Percentiles rank a stretch among this genome's conserved stretches.
Evolutionary conservation across 2,888 invertebrate genomes (phyloP).

Genomic region (Adineta ricciae): DNA sequence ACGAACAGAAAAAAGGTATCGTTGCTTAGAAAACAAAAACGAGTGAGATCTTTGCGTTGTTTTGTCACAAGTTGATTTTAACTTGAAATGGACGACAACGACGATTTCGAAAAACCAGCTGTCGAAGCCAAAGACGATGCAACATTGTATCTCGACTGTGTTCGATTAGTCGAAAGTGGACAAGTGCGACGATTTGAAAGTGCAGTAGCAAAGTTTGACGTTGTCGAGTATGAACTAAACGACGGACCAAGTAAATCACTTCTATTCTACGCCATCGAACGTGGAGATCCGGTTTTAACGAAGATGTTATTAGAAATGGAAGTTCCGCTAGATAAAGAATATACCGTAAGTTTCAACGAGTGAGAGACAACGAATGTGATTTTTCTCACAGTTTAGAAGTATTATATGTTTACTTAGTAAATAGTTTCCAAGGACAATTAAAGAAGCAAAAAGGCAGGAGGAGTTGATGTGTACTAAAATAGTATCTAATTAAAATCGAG

Average conservation of each 20-base stretch:
- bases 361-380: background rate
- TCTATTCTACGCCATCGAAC: conserved; percentile 30
- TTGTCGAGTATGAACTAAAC: background rate
- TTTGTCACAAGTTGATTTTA: background rate
- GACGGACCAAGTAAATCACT: conserved; percentile 30
- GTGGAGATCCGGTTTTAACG: conserved; percentile 14
- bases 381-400: background rate
- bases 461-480: too few species aligned
- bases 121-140: background rate
- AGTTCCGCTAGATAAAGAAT: conserved; percentile 23
- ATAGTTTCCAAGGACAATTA: background rate
- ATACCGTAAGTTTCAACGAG: conserved; percentile 21
- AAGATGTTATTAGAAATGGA: conserved; percentile 27
- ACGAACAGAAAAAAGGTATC: background rate
- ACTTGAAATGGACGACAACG: background rate
- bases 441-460: too few species aligned
- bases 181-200: background rate
- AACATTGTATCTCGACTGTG: background rate
- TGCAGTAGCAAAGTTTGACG: background rate
- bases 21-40: background rate
- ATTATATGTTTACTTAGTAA: background rate
- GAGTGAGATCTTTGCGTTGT: background rate
- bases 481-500: background rate
- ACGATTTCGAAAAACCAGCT: background rate
- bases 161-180: conserved; percentile 6